These are phyloP conservation scores for Drosophila borealis DNA, from an alignment of 2,888 invertebrate genomes.

Conservation along the genomic window DNA sequence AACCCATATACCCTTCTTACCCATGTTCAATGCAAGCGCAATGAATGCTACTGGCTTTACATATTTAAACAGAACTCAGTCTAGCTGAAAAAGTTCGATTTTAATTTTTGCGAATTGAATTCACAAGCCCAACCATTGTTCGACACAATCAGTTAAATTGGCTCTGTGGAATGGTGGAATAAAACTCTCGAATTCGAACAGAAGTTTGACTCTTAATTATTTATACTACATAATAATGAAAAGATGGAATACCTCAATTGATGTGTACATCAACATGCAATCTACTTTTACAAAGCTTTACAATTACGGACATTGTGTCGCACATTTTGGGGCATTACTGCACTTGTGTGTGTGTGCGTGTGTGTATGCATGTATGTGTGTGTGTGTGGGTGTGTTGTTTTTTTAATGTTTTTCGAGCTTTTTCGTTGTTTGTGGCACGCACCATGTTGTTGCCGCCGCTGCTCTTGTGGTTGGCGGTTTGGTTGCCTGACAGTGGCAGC, in stretches of 20 bases:
- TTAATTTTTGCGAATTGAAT: too few relatives aligned
- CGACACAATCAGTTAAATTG: neutral
- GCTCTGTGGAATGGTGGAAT: too few relatives aligned
- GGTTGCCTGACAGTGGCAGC: slow-evolving; percentile 40
- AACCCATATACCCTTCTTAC: too few relatives aligned
- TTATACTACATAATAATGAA: too few relatives aligned
- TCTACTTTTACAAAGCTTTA: too few relatives aligned
- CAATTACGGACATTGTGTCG: slow-evolving; percentile 1
- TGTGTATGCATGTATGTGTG: neutral
- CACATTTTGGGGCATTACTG: slow-evolving; percentile 17
- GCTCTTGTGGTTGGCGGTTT: slow-evolving; percentile 25
- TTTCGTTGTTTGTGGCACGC: slow-evolving; percentile 21
- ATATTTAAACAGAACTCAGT: too few relatives aligned
- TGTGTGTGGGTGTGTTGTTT: neutral
- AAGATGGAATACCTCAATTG: neutral
- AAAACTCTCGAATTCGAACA: too few relatives aligned
- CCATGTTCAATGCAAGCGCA: too few relatives aligned
- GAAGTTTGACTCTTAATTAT: too few relatives aligned
- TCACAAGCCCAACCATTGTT: too few relatives aligned
- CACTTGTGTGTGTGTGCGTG: neutral
- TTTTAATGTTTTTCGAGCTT: neutral
- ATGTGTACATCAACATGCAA: neutral
- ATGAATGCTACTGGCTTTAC: too few relatives aligned
- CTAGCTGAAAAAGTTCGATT: too few relatives aligned
- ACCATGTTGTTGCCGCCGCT: slow-evolving; percentile 11